Evolutionary conservation across 2,888 invertebrate genomes (phyloP), one percentile per base, ranked within the genome.

Genomic region (Drosophila neonasuta): DNA sequence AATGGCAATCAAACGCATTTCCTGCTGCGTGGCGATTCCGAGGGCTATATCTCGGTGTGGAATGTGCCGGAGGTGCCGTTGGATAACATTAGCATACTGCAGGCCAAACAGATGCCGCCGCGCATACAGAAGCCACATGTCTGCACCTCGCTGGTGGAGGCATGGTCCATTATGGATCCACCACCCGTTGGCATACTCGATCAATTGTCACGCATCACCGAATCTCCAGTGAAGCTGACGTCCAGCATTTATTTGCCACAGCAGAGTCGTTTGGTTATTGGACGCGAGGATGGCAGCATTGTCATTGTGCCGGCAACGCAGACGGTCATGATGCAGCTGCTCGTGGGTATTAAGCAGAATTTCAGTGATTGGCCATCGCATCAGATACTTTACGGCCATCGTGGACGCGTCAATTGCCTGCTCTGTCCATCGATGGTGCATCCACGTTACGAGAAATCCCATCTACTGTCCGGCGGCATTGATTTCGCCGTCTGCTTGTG

Each of bases 401-500:
- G 95, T 48, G 98, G 98, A 0, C 93, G 97, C 46, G 98, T 99
- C 0, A 99, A 98, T 90, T 98, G 98, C 88, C 92, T 99, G 1
- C 92, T 99, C 1, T 99, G 99, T 88, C 99, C 99, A 0, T 96
- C 98, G 81, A 96, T 98, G 82, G 95, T 97, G 7, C 96, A 97
- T 87, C 93, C 94, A 3, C 95, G 93, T 68, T 99, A 97, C 89
- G 97, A 97, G 89, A 95, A 95, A 74, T 93, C 95, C 0, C 95
- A 97, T 89, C 92, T 98, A n/a, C 94, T 99, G 0, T 98, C 98
- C 0, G 99, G 99, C 1, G 98, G 99, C 0, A 97, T 98, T 10
- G 99, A 99, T 91, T 99, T 99, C 92, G 97, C 98, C 0, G 98
- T 91, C 0, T 97, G 97, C 79, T 92, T 99, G 0, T 99, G 99